A percentile compares a stretch with the other conserved stretches of the same genome.
Evolutionary conservation across 1,140 invertebrate genomes (phyloP).

Genomic region (Papilio helenus): DNA sequence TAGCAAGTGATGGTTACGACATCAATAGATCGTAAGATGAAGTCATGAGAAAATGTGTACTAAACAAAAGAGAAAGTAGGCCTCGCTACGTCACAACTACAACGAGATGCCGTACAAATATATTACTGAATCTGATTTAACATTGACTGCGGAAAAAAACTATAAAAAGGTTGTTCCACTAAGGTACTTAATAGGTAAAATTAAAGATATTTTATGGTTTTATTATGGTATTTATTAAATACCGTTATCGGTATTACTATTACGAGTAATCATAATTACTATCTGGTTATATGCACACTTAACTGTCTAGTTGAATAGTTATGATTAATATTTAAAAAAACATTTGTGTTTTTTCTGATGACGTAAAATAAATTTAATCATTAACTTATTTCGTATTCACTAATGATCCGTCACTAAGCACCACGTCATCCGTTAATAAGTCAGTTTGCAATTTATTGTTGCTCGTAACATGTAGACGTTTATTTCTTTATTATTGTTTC

Average conservation of each 20-base stretch:
- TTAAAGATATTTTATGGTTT: background rate
- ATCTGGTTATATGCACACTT: too few species aligned
- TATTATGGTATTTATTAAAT: background rate
- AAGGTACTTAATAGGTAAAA: too few species aligned
- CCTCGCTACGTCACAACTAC: conserved; percentile 43
- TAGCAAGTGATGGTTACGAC: conserved; percentile 20
- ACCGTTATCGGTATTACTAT: too few species aligned
- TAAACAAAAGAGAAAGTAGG: conserved; percentile 53
- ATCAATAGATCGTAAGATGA: conserved; percentile 38
- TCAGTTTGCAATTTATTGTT: conserved; percentile 13
- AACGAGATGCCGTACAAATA: conserved; percentile 5
- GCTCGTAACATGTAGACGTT: background rate
- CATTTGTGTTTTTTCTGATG: background rate
- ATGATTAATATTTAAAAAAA: background rate
- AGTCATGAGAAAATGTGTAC: conserved; percentile 46
- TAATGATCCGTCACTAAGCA: conserved; percentile 31
- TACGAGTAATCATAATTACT: too few species aligned
- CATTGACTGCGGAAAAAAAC: background rate
- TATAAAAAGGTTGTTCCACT: background rate
- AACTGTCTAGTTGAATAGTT: too few species aligned
- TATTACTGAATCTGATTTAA: background rate
- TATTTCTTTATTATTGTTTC: conserved; percentile 11
- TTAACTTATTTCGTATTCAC: conserved; percentile 25
- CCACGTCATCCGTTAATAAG: conserved; percentile 21
- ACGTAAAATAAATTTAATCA: background rate